These are phyloP conservation scores for Macrophya annulata DNA, from an alignment of 2,888 invertebrate genomes.

Conservation along the genomic window DNA sequence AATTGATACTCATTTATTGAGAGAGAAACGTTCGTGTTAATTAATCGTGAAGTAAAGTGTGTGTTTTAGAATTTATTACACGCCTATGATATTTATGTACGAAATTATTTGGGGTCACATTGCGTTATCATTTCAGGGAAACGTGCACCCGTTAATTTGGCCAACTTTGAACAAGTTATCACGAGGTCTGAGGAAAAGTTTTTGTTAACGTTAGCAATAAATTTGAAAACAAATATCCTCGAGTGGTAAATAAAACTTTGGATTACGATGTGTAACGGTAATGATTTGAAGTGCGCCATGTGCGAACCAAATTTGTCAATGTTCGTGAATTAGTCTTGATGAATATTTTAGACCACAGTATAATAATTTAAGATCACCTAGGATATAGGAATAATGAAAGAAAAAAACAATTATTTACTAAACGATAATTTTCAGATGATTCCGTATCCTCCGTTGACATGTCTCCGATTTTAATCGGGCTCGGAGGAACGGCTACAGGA, in stretches of 20 bases:
- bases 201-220: background rate
- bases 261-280: background rate
- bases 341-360: background rate
- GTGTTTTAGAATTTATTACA: too few species aligned
- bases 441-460: constrained; percentile 76
- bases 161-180: background rate
- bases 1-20: too few species aligned
- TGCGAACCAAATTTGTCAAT: constrained; percentile 25
- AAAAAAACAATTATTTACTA: background rate
- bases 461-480: constrained; percentile 77
- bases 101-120: too few species aligned
- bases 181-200: background rate
- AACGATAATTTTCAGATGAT: constrained; percentile 67
- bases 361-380: too few species aligned
- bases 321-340: background rate
- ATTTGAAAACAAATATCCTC: background rate
- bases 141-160: too few species aligned
- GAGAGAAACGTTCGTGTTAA: too few species aligned
- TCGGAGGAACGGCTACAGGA: constrained; percentile 77
- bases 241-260: background rate
- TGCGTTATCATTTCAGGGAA: too few species aligned
- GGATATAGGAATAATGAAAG: background rate
- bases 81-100: too few species aligned
- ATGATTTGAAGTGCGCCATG: background rate
- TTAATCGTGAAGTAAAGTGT: too few species aligned